Percentiles rank a stretch among this genome's conserved stretches.
These are phyloP conservation scores for Drosophila tropicalis DNA, from an alignment of 1,140 invertebrate genomes.

Conservation along the genomic window DNA sequence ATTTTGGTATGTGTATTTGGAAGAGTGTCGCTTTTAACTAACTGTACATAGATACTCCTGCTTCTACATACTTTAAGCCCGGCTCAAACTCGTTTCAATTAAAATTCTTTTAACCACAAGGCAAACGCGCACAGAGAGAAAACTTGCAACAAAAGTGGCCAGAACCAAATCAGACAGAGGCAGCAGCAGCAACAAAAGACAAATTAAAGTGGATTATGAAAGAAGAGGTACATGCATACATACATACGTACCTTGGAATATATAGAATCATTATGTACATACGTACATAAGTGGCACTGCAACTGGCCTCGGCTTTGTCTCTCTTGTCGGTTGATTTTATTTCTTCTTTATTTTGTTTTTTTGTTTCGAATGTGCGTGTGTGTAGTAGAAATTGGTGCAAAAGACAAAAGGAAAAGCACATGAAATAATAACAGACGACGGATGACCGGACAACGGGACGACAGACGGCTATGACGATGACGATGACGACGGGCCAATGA, in stretches of 20 bases:
- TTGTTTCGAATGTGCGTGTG: conserved; percentile 41
- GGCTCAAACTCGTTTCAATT: conserved; percentile 75
- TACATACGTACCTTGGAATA: neutral
- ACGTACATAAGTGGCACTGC: conserved; percentile 37
- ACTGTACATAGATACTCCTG: conserved; percentile 25
- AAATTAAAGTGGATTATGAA: conserved; percentile 80
- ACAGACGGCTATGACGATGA: conserved; percentile 22
- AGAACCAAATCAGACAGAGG: conserved; percentile 36
- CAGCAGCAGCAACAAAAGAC: conserved; percentile 50
- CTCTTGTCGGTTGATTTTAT: neutral
- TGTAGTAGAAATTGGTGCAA: conserved; percentile 78
- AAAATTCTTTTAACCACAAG: conserved; percentile 62
- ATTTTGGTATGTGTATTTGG: neutral
- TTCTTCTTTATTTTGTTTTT: neutral
- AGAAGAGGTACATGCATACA: conserved; percentile 32
- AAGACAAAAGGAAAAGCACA: conserved; percentile 77
- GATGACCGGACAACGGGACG: conserved; percentile 35
- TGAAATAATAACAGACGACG: conserved; percentile 55
- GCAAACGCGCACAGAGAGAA: conserved; percentile 33
- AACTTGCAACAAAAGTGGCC: conserved; percentile 43
- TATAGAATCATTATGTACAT: conserved; percentile 41
- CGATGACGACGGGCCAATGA: conserved; percentile 57
- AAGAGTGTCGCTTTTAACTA: conserved; percentile 12
- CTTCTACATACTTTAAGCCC: conserved; percentile 14
- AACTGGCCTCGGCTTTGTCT: conserved; percentile 30